Conservation (phyloP, 2,888 invertebrate species). For the Carabus problematicus region DNA sequence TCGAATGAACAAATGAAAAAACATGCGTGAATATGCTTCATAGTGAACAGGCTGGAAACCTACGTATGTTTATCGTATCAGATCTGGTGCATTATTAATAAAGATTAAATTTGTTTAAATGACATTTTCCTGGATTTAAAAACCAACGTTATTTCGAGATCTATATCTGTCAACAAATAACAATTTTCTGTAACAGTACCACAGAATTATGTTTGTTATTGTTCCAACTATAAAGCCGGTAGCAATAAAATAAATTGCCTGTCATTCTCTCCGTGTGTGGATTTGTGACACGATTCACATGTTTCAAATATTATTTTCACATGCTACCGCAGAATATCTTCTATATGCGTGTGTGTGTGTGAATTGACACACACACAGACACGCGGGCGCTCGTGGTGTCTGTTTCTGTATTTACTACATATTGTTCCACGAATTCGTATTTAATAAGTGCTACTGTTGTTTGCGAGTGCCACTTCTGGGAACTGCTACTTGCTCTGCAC, state of each 20-base stretch:
- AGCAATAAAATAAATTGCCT: neutral
- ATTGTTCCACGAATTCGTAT: slow-evolving; percentile 23
- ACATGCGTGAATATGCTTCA: too few relatives aligned
- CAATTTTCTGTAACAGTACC: slow-evolving; percentile 25
- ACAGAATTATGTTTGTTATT: slow-evolving; percentile 20
- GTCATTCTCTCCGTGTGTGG: slow-evolving; percentile 4
- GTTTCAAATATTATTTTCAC: slow-evolving; percentile 1
- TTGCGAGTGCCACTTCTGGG: slow-evolving; percentile 22
- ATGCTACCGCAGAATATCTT: neutral
- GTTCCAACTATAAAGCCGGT: slow-evolving; percentile 6
- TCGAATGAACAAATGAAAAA: too few relatives aligned
- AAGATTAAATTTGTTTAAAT: too few relatives aligned
- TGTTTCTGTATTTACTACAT: slow-evolving; percentile 9
- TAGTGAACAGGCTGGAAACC: too few relatives aligned
- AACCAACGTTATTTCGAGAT: too few relatives aligned
- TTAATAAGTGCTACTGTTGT: too few relatives aligned
- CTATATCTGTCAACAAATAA: too few relatives aligned
- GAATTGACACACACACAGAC: slow-evolving; percentile 26
- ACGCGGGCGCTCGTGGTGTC: too few relatives aligned
- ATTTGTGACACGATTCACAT: slow-evolving; percentile 35
- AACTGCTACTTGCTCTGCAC: slow-evolving; percentile 11
- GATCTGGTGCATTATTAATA: too few relatives aligned
- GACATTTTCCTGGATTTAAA: too few relatives aligned
- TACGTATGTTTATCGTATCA: too few relatives aligned
- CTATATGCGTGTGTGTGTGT: slow-evolving; percentile 11